Evolutionary conservation across 2,113 vertebrate genomes (phyloP), one percentile per base, ranked within the genome.

Genomic region (Planiliza haematocheilus): DNA sequence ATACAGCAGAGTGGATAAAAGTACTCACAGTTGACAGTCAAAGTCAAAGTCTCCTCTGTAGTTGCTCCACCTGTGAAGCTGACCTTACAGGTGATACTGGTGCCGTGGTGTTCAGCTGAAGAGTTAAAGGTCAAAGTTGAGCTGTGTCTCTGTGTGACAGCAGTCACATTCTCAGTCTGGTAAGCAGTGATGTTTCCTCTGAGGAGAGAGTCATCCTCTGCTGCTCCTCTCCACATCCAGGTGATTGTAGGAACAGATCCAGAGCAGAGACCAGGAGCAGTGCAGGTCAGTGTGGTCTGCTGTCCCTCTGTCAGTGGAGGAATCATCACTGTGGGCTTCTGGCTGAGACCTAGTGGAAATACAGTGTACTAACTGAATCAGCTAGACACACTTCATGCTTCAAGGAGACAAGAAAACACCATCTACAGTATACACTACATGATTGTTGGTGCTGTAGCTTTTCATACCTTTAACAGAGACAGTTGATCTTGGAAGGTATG

Each of bases 221-320:
- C n/a, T n/a, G 11, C 38, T 68, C 43, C 20, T 57, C 20, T 68
- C 73, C 81, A 83, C 11, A 1, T 76, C 84, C 82, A 91, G 66
- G 38, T 85, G 53, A 91, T 65, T 0, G 53, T 0, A 14, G 84
- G 82, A 10, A 10, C 38, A 43, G 52, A 74, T 61, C 80, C 74
- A 63, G 78, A 84, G 63, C 89, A 91, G 53, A 75, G 55, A 56
- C 66, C 77, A 38, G 82, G 85, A 64, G 82, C 86, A 30, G 43
- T 81, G 72, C 85, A 91, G 77, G 48, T 86, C 66, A 89, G 75
- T n/a, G 74, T 71, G 70, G 61, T 14, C 65, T 59, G 18, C 14
- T 70, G 53, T 18, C 79, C 70, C 11, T 80, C 86, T 38, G 8
- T 62, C 68, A 86, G 65, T 20, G 36, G 11, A 69, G 74, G 85